Conservation (phyloP, 2,113 vertebrate species). For the Eolophus roseicapilla region DNA sequence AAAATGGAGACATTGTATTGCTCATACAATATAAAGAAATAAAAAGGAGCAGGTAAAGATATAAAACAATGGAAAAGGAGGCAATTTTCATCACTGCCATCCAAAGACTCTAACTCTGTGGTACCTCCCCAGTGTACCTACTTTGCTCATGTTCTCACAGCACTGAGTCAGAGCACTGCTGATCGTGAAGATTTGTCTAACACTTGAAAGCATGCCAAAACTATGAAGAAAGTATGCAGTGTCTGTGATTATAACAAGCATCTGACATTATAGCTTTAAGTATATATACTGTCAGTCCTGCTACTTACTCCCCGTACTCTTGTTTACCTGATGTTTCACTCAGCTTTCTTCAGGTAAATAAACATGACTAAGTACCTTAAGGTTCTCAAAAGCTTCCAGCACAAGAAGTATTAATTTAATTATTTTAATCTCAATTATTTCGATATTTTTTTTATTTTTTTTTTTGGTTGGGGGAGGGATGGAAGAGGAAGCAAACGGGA, state of each 20-base stretch:
- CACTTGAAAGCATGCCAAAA: slow-evolving; percentile 12
- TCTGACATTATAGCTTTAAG: background rate
- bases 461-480: background rate
- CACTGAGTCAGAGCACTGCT: background rate
- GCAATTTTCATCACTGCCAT: background rate
- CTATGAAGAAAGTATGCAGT: background rate
- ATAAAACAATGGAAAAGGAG: background rate
- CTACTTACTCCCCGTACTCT: background rate
- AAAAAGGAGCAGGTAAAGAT: background rate
- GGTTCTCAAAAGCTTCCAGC: background rate
- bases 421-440: background rate
- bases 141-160: background rate
- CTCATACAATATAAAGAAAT: background rate
- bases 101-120: background rate
- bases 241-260: background rate
- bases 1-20: background rate
- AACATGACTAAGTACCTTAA: background rate
- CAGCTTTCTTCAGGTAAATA: background rate
- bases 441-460: background rate
- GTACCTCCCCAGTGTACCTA: background rate
- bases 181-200: background rate
- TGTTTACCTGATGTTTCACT: background rate
- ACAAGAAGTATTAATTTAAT: background rate
- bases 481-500: background rate
- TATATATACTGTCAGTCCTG: background rate